phyloP scores from a whole-genome alignment of 2,797 vertebrate genomes.

The Coendou prehensilis region DNA sequence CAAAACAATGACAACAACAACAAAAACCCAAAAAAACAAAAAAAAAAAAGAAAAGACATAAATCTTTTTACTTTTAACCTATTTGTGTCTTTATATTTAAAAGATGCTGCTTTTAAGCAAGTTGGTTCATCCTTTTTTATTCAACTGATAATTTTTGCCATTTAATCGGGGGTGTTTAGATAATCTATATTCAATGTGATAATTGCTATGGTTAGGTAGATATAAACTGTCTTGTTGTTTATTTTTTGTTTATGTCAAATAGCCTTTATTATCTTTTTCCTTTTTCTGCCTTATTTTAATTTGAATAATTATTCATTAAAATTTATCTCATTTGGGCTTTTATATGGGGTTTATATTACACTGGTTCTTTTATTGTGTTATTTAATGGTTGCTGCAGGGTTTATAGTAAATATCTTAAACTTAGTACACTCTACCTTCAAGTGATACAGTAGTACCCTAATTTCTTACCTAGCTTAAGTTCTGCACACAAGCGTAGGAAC shows the following conservation, averaged over 20 bases:
- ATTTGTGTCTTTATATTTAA: constrained; percentile 25
- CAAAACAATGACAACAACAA: neutral
- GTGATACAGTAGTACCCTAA: neutral
- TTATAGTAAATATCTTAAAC: constrained; percentile 39
- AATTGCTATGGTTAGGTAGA: neutral
- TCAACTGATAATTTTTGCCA: constrained; percentile 24
- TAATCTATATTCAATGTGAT: constrained; percentile 12
- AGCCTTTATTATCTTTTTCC: constrained; percentile 17
- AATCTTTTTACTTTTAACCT: constrained; percentile 50
- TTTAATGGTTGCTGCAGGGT: constrained; percentile 23
- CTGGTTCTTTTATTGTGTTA: neutral
- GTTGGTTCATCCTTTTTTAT: neutral
- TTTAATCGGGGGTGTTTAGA: neutral
- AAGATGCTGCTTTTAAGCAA: neutral
- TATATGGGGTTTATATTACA: neutral
- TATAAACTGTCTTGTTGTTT: neutral
- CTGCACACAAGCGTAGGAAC: neutral
- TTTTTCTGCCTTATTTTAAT: constrained; percentile 18
- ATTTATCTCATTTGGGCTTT: constrained; percentile 24
- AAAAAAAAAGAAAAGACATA: neutral
- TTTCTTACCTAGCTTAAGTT: neutral
- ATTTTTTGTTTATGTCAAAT: constrained; percentile 41
- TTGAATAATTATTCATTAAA: constrained; percentile 10
- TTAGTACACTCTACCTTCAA: neutral
- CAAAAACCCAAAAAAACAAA: too few species aligned